A percentile compares a stretch with the other conserved stretches of the same genome.
These are phyloP conservation scores for Octomys mimax DNA, from an alignment of 2,797 vertebrate genomes.

Conservation along the genomic window DNA sequence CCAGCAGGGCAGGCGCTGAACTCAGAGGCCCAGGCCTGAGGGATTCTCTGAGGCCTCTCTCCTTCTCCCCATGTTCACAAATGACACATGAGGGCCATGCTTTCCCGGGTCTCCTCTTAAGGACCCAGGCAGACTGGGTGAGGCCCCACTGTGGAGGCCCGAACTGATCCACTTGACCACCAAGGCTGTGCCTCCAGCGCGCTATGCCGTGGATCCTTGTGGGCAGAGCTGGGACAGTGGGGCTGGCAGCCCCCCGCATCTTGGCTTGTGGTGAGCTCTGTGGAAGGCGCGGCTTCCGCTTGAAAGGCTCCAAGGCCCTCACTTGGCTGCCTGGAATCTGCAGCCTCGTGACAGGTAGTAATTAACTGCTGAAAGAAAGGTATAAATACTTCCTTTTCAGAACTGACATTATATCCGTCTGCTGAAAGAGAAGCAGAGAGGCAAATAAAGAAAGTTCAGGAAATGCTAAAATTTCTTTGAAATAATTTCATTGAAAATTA, in stretches of 20 bases:
- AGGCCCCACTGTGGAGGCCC: not conserved
- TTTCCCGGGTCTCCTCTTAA: not conserved
- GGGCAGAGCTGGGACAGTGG: not conserved
- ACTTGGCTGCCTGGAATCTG: slow-evolving; percentile 52
- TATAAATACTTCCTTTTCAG: slow-evolving; percentile 79
- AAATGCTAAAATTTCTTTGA: slow-evolving; percentile 78
- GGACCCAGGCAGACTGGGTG: not conserved
- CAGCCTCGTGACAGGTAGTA: slow-evolving; percentile 74
- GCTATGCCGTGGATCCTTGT: not conserved
- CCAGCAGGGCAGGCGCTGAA: not conserved
- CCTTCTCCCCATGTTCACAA: not conserved
- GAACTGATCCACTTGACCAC: not conserved
- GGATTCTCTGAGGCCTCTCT: not conserved
- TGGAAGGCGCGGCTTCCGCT: not conserved
- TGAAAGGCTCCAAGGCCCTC: slow-evolving; percentile 21
- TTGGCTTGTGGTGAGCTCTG: not conserved
- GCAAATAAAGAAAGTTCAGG: slow-evolving; percentile 70
- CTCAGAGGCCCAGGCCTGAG: not conserved
- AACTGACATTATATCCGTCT: slow-evolving; percentile 72
- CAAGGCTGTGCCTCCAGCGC: not conserved
- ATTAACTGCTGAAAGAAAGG: slow-evolving; percentile 77
- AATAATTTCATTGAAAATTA: slow-evolving; percentile 83
- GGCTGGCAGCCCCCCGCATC: not conserved
- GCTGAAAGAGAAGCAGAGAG: slow-evolving; percentile 66
- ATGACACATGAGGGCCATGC: rapidly evolving